Conservation (phyloP, 2,888 invertebrate species). For the Elgonia sp. region DNA sequence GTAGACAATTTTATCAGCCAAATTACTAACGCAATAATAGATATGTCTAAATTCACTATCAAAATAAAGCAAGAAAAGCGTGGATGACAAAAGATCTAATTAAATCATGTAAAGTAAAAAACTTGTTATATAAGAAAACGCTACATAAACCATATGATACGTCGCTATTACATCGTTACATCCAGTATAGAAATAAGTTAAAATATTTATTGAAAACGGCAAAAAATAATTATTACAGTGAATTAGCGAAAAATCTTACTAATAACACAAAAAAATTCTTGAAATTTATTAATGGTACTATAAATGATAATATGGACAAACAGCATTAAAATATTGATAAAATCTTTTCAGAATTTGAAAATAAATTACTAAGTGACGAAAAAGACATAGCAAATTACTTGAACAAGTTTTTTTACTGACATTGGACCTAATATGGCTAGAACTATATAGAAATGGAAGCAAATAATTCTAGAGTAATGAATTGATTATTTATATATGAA, state of each 20-base stretch:
- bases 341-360: neutral
- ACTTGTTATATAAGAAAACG: conserved; percentile 4
- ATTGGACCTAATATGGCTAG: neutral
- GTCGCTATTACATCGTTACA: neutral
- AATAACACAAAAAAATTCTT: neutral
- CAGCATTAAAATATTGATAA: neutral
- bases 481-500: neutral
- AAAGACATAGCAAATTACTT: neutral
- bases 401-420: neutral
- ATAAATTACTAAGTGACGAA: neutral
- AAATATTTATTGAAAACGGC: neutral
- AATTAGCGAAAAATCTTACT: neutral
- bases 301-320: neutral
- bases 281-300: conserved; percentile 12
- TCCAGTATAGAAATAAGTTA: conserved; percentile 10
- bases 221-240: conserved; percentile 14
- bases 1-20: no score
- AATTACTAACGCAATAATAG: neutral
- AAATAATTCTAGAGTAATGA: neutral
- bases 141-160: neutral
- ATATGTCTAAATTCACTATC: neutral
- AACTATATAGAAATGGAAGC: neutral
- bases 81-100: conserved; percentile 29
- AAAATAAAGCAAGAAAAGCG: conserved; percentile 9
- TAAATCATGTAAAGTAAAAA: conserved; percentile 18